A percentile compares a stretch with the other conserved stretches of the same genome.
Evolutionary conservation across 2,888 invertebrate species (phyloP).

Genomic region (Dryococelus australis): DNA sequence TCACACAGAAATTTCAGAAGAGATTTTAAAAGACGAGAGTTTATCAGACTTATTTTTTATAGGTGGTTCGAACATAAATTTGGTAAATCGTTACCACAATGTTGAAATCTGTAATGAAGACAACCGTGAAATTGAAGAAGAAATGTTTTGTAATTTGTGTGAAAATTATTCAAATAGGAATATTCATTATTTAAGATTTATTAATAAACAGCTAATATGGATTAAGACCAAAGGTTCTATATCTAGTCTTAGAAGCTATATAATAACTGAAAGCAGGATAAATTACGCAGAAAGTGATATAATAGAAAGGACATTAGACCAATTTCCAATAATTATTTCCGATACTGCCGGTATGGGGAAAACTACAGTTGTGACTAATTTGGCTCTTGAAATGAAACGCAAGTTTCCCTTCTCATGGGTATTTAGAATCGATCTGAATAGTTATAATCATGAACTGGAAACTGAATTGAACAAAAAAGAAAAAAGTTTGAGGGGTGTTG

Average conservation of each 20-base stretch:
- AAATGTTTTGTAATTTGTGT: neutral
- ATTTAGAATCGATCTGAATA: slow-evolving; percentile 24
- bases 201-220: neutral
- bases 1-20: too few species aligned
- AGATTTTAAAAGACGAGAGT: too few species aligned
- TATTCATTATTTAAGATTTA: neutral
- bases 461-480: neutral
- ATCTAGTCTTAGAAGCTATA: too few species aligned
- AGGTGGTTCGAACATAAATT: too few species aligned
- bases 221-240: neutral
- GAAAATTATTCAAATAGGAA: neutral
- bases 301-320: too few species aligned
- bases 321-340: neutral
- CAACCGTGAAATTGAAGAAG: too few species aligned
- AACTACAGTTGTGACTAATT: neutral
- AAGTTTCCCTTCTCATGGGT: slow-evolving; percentile 25
- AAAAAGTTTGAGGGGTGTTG: too few species aligned
- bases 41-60: too few species aligned
- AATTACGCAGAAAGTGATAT: too few species aligned
- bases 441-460: neutral
- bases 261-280: too few species aligned
- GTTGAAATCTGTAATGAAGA: too few species aligned
- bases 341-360: slow-evolving; percentile 32
- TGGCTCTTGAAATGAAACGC: slow-evolving; percentile 13
- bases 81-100: too few species aligned